Conservation (phyloP, 2,113 vertebrate genomes). For the Sturnus vulgaris region DNA sequence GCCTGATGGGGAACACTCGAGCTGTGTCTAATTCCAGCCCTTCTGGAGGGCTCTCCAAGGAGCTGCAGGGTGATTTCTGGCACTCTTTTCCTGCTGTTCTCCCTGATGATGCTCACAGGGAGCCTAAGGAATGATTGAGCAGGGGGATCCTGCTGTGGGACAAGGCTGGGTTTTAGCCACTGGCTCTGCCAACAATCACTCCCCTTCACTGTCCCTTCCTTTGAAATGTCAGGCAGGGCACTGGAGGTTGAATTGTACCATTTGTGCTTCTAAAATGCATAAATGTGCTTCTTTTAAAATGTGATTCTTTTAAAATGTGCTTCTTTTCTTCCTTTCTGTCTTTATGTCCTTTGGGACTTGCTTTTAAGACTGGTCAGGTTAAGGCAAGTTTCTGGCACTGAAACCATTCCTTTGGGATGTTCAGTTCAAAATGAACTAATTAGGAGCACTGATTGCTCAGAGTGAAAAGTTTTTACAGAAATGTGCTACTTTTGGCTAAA, state of each 20-base stretch:
- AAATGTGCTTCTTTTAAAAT: too few relatives aligned
- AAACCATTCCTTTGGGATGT: background rate
- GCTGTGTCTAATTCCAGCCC: background rate
- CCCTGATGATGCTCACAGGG: background rate
- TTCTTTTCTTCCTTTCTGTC: background rate
- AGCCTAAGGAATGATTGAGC: background rate
- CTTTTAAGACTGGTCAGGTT: background rate
- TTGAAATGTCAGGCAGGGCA: background rate
- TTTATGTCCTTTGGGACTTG: background rate
- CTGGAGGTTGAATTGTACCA: background rate
- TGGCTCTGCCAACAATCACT: background rate
- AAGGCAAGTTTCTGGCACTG: background rate
- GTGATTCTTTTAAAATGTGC: background rate
- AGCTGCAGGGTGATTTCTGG: background rate
- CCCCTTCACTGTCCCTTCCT: background rate
- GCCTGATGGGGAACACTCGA: background rate
- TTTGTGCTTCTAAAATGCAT: background rate
- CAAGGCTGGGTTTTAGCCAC: fast-evolving
- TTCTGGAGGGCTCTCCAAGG: background rate
- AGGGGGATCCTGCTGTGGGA: background rate
- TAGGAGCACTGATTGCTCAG: background rate
- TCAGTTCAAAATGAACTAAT: background rate
- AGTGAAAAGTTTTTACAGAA: background rate
- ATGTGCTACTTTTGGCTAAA: background rate
- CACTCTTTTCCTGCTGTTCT: background rate